Evolutionary conservation across 2,888 invertebrate genomes (phyloP).

Genomic region (Brachypalpus laphriformis): DNA sequence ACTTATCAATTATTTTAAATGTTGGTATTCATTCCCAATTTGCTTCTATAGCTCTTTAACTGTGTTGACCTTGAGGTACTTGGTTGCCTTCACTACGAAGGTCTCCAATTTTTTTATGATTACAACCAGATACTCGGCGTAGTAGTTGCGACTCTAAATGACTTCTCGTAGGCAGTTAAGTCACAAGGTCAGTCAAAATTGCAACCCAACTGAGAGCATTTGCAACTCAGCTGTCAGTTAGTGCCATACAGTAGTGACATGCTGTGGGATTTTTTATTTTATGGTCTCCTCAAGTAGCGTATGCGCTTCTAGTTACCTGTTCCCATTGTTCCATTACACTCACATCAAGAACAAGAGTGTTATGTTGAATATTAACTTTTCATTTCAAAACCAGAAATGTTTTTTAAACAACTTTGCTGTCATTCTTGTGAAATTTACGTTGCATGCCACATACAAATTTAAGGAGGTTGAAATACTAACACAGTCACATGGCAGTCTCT

Average conservation of each 20-base stretch:
- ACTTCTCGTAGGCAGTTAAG: not conserved
- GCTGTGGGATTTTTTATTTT: not conserved
- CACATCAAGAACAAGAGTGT: too few relatives aligned
- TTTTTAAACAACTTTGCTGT: not conserved
- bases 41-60: too few relatives aligned
- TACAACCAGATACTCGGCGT: too few relatives aligned
- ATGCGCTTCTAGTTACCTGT: not conserved
- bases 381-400: not conserved
- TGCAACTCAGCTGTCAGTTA: conserved; percentile 2
- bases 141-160: not conserved
- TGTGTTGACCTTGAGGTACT: too few relatives aligned
- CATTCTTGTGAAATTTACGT: not conserved
- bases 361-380: not conserved
- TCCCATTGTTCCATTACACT: not conserved
- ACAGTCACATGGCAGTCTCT: too few relatives aligned
- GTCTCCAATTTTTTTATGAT: too few relatives aligned
- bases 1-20: too few relatives aligned
- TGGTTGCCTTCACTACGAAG: too few relatives aligned
- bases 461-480: too few relatives aligned
- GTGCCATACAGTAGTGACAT: not conserved
- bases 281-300: not conserved
- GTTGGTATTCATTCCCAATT: too few relatives aligned
- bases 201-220: conserved; percentile 8
- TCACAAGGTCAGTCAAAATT: not conserved
- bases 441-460: not conserved